Conservation (phyloP, 2,888 invertebrate species). For the Amorpha juglandis region DNA sequence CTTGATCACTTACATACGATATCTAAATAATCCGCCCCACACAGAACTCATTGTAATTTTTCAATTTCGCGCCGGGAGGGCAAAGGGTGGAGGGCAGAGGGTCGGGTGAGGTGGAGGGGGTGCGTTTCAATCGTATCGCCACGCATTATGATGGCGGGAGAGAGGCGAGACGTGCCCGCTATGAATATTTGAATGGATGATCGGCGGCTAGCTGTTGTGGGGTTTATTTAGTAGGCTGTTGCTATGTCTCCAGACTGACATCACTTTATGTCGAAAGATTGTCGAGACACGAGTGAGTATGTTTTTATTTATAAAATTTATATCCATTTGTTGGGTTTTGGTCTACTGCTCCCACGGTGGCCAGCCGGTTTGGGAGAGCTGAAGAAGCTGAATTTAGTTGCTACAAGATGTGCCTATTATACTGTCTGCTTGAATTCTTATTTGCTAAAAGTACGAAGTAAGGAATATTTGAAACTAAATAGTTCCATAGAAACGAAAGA, state of each 20-base stretch:
- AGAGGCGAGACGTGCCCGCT: slow-evolving; percentile 23
- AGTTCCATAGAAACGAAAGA: too few species aligned
- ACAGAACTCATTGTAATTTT: slow-evolving; percentile 41
- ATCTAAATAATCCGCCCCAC: slow-evolving; percentile 30
- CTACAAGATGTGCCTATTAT: too few species aligned
- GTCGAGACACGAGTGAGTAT: background rate
- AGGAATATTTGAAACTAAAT: too few species aligned
- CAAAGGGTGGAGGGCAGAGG: background rate
- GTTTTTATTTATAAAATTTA: too few species aligned
- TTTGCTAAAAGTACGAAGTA: too few species aligned
- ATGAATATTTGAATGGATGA: slow-evolving; percentile 37
- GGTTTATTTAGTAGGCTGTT: slow-evolving; percentile 11
- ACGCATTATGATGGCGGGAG: slow-evolving; percentile 32
- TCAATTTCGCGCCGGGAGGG: slow-evolving; percentile 35
- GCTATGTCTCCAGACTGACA: background rate
- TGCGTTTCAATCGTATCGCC: slow-evolving; percentile 37
- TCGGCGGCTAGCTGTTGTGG: slow-evolving; percentile 7
- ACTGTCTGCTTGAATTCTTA: too few species aligned
- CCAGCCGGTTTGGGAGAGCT: too few species aligned
- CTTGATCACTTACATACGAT: slow-evolving; percentile 29
- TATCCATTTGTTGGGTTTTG: too few species aligned
- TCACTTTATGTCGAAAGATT: background rate
- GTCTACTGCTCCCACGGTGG: too few species aligned
- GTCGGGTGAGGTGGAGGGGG: background rate
- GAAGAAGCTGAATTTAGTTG: too few species aligned